Conservation (phyloP, 1,140 invertebrate species). For the Bacillus rossius region DNA sequence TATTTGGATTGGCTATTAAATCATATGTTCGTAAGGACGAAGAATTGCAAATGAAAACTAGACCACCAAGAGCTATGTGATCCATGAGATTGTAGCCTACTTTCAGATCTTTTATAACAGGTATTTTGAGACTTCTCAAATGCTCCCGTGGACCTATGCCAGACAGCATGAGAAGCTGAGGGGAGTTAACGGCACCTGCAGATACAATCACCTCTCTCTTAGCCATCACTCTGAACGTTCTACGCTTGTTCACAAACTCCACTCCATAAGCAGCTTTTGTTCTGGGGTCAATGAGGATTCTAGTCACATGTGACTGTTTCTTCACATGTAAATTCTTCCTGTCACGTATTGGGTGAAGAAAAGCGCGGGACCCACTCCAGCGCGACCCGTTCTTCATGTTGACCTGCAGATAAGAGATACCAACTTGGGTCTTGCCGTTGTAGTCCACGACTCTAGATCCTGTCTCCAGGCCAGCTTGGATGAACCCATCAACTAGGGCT, state of each 20-base stretch:
- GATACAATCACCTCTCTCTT: constrained; percentile 27
- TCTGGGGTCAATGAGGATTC: constrained; percentile 9
- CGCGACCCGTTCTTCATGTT: constrained; percentile 35
- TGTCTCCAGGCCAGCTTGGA: constrained; percentile 82
- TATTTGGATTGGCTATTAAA: constrained; percentile 24
- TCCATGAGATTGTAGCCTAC: no score
- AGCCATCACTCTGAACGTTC: constrained; percentile 25
- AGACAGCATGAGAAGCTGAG: constrained; percentile 66
- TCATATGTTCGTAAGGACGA: constrained; percentile 28
- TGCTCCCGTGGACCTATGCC: constrained; percentile 80
- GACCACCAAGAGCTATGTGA: constrained; percentile 53
- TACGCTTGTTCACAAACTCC: constrained; percentile 4
- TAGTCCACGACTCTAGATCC: constrained; percentile 58
- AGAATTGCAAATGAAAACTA: constrained; percentile 33
- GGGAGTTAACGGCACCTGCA: constrained; percentile 46
- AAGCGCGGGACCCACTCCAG: constrained; percentile 44
- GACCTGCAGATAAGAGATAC: constrained; percentile 30
- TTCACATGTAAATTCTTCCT: constrained; percentile 42
- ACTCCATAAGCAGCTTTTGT: constrained; percentile 16
- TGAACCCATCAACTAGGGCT: constrained; percentile 74
- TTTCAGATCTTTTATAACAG: constrained; percentile 60
- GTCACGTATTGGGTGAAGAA: constrained; percentile 39
- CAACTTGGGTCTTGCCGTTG: constrained; percentile 45
- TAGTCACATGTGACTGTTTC: constrained; percentile 15
- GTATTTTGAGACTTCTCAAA: constrained; percentile 66